These are phyloP conservation scores for Campodea augens DNA, from an alignment of 1,140 invertebrate species.

Conservation along the genomic window DNA sequence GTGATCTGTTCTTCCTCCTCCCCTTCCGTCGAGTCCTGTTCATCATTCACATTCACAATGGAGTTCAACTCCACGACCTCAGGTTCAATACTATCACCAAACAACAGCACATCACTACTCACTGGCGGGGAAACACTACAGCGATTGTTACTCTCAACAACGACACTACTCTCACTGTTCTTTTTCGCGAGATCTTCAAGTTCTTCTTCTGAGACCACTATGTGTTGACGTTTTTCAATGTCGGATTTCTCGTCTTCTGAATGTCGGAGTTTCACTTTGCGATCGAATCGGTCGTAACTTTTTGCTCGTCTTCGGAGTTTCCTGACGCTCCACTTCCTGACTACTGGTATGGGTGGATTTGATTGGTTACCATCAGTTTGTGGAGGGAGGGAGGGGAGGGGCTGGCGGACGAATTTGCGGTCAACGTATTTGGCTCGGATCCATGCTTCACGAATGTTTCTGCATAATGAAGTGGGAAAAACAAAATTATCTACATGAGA, in stretches of 20 bases:
- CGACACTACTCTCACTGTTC: neutral
- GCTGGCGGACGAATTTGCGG: conserved; percentile 35
- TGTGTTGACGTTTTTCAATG: neutral
- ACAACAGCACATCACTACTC: conserved; percentile 22
- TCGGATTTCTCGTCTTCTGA: neutral
- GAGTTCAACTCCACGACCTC: conserved; percentile 13
- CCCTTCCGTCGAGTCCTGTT: conserved; percentile 58
- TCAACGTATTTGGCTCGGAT: conserved; percentile 60
- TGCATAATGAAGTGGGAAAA: no score
- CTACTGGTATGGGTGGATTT: no score
- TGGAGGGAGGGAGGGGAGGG: no score
- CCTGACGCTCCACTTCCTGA: conserved; percentile 41
- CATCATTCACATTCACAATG: conserved; percentile 32
- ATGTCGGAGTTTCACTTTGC: neutral
- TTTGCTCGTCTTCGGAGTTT: conserved; percentile 34
- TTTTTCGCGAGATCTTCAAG: no score
- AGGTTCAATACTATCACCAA: conserved; percentile 15
- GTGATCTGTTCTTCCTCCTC: no score
- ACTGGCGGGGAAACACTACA: conserved; percentile 3
- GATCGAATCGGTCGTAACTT: conserved; percentile 22
- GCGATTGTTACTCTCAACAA: neutral
- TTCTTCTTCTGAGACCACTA: neutral
- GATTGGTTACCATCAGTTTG: no score
- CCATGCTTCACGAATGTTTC: conserved; percentile 47
- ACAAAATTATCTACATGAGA: no score